Evolutionary conservation across 1,140 invertebrate species (phyloP), one percentile per base, ranked within the genome.

Genomic region (Bombus pascuorum): DNA sequence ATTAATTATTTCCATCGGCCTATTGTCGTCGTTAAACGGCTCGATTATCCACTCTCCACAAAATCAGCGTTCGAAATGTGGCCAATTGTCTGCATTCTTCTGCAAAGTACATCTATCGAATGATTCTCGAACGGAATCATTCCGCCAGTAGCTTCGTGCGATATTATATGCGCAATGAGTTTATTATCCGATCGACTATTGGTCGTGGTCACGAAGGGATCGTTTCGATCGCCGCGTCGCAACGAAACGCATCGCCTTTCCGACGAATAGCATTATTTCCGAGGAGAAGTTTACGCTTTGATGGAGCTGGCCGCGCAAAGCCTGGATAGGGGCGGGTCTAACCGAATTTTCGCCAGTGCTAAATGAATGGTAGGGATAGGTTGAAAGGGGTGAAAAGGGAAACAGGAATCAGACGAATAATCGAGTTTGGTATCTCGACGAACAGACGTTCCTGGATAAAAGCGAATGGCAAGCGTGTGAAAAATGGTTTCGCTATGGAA

Each of bases 291-390:
- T 57, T 76, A 57, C 70, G 39, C 34, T 72, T 34, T 70, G 83
- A 87, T 79, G 57, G 80, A 85, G 80, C 85, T 39, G 81, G 76
- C 22, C 71, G 42, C 32, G 42, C 32, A 25, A 25, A 47, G 62
- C 37, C 65, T 74, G 34, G 73, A 71, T 39, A 68, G 70, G n/a
- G 87, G 74, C 53, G 73, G 34, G 66, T 70, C 37, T 81, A 88
- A 81, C 84, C 76, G 66, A 85, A 88, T 89, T 85, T 88, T 85
- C 44, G 37, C 62, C 81, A 53, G 78, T 76, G 44, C 10, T 28
- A 83, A 62, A 66, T 4, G 22, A 22, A 62, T 25, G 12, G 66
- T 13, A n/a, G 39, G 13, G 47, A 22, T 10, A 12, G 22, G 15
- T 18, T 9, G 65, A 34, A 28, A 25, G 42, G 39, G 39, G 39